Evolutionary conservation across 2,888 invertebrate genomes (phyloP).

Genomic region (Tenthredo scrophulariae): DNA sequence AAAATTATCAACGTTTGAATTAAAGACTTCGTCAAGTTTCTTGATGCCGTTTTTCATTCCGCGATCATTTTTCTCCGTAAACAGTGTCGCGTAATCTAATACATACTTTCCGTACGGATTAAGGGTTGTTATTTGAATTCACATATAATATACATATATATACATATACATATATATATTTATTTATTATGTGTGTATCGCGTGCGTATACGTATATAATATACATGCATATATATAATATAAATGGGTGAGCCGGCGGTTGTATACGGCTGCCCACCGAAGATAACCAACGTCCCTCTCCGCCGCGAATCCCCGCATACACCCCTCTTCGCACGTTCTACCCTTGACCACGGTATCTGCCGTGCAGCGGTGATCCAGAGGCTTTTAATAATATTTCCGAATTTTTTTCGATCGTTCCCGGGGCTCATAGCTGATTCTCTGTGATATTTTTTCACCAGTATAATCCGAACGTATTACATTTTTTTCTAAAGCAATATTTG

Average conservation of each 20-base stretch:
- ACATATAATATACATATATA: constrained; percentile 58
- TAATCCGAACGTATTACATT: constrained; percentile 75
- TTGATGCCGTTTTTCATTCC: constrained; percentile 10
- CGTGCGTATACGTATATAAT: background rate
- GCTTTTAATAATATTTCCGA: constrained; percentile 74
- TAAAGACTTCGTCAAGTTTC: background rate
- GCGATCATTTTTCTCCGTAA: constrained; percentile 29
- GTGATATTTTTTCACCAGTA: constrained; percentile 61
- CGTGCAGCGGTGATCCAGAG: constrained; percentile 63
- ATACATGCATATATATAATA: background rate
- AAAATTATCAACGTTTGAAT: background rate
- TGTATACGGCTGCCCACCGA: constrained; percentile 67
- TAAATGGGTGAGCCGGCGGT: constrained; percentile 62
- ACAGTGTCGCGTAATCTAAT: constrained; percentile 58
- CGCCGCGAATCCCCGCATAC: constrained; percentile 53
- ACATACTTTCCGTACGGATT: constrained; percentile 60
- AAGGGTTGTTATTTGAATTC: constrained; percentile 24
- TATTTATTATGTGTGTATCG: background rate
- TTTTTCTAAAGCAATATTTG: constrained; percentile 74
- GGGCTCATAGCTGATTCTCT: constrained; percentile 70
- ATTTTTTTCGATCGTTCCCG: constrained; percentile 62
- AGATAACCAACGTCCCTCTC: constrained; percentile 65
- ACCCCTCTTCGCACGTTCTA: constrained; percentile 54
- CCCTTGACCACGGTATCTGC: constrained; percentile 56
- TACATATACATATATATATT: constrained; percentile 45